Evolutionary conservation across 2,797 vertebrate genomes (phyloP).

Genomic region (Enteromius thamalakanensis): DNA sequence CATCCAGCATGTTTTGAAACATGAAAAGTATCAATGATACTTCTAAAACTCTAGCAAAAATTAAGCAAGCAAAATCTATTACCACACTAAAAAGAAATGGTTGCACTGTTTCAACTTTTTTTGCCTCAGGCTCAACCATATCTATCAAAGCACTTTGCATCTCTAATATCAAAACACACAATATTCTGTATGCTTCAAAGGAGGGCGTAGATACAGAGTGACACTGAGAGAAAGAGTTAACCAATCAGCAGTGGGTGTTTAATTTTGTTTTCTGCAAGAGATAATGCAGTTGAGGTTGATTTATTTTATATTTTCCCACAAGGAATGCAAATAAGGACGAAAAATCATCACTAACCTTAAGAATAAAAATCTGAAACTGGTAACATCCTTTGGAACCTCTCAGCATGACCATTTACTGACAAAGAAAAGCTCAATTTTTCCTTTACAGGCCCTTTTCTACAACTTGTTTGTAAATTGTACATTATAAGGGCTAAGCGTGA

Average conservation of each 20-base stretch:
- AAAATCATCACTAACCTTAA: background rate
- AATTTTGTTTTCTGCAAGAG: background rate
- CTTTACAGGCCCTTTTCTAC: background rate
- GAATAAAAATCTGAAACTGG: background rate
- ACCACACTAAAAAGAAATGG: background rate
- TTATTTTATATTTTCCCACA: background rate
- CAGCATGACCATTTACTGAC: background rate
- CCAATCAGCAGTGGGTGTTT: background rate
- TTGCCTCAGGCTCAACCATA: background rate
- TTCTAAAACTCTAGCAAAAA: background rate
- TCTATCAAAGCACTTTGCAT: background rate
- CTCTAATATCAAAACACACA: background rate
- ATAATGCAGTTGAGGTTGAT: background rate
- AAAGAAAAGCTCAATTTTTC: background rate
- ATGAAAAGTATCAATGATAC: background rate
- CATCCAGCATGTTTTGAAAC: background rate
- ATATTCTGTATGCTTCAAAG: background rate
- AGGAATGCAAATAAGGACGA: background rate
- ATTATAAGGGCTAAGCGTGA: conserved; percentile 8
- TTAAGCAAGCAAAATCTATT: background rate
- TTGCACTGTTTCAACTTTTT: background rate
- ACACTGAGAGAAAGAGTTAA: background rate
- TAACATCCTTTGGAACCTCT: background rate
- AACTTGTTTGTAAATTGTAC: background rate
- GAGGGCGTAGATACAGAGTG: background rate